Evolutionary conservation across 2,797 vertebrate species (phyloP).

Genomic region (Mastacembelus armatus): DNA sequence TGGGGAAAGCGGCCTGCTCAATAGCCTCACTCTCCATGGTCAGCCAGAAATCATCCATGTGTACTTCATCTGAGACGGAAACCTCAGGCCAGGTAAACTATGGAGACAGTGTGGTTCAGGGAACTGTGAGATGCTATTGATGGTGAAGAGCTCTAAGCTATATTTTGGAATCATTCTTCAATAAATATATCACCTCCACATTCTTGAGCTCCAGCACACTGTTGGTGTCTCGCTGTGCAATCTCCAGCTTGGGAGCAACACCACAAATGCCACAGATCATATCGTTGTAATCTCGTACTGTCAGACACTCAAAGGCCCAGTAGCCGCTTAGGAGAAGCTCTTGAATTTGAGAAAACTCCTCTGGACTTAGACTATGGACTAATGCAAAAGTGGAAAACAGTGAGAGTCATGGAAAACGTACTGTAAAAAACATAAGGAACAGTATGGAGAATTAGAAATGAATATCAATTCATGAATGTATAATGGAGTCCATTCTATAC

Average conservation of each 20-base stretch:
- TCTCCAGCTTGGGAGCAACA: constrained; percentile 93
- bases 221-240: constrained; percentile 87
- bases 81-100: constrained; percentile 98
- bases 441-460: not conserved
- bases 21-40: constrained; percentile 97
- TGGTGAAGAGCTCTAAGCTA: not conserved
- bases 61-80: constrained; percentile 92
- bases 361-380: constrained; percentile 87
- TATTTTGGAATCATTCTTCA: not conserved
- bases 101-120: not conserved
- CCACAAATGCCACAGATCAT: constrained; percentile 99
- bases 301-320: constrained; percentile 98
- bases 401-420: not conserved
- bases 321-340: constrained; percentile 94
- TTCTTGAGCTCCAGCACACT: constrained; percentile 91
- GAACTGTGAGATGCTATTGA: not conserved
- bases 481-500: constrained; percentile 49
- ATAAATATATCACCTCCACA: constrained; percentile 87
- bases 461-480: not conserved
- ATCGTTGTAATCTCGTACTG: constrained; percentile 96
- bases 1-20: constrained; percentile 93
- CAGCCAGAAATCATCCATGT: constrained; percentile 97
- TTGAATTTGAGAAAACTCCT: constrained; percentile 86
- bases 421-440: not conserved
- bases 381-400: constrained; percentile 21